These are phyloP conservation scores for Ostrea denselamellosa DNA, from an alignment of 1,140 invertebrate species.

Conservation along the genomic window DNA sequence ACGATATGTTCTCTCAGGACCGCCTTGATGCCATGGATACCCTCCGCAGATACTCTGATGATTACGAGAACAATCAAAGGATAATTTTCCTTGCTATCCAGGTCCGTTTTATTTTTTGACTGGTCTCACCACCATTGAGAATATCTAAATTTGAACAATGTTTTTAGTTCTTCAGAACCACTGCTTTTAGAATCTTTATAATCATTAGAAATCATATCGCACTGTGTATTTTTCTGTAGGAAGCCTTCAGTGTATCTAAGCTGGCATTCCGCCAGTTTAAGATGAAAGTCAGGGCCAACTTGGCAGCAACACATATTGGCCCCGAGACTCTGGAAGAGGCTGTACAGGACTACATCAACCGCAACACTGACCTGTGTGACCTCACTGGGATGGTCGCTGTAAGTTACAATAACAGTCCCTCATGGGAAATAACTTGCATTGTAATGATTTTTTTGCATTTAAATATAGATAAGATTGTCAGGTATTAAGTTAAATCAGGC, in stretches of 20 bases:
- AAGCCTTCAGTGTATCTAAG: conserved; percentile 77
- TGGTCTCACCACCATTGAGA: background rate
- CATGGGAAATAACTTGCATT: background rate
- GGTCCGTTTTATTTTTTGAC: conserved; percentile 56
- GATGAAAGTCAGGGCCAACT: conserved; percentile 77
- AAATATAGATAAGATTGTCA: background rate
- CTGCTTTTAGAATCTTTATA: background rate
- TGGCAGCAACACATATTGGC: conserved; percentile 76
- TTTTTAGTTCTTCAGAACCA: background rate
- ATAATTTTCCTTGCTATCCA: conserved; percentile 76
- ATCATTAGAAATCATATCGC: background rate
- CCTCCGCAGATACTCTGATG: conserved; percentile 73
- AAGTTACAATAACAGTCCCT: background rate
- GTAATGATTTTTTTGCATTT: background rate
- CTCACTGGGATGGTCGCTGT: conserved; percentile 76
- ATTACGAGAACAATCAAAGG: conserved; percentile 78
- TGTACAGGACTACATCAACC: conserved; percentile 78
- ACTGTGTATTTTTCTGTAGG: conserved; percentile 64
- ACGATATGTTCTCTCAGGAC: conserved; percentile 77
- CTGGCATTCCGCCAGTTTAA: conserved; percentile 78
- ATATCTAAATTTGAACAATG: background rate
- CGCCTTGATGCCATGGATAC: conserved; percentile 78
- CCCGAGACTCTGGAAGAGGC: conserved; percentile 79
- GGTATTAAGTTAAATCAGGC: background rate
- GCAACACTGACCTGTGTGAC: conserved; percentile 78